Base-by-base conservation (phyloP, 2,113 vertebrate genomes). In the Accipiter virgatus region DNA sequence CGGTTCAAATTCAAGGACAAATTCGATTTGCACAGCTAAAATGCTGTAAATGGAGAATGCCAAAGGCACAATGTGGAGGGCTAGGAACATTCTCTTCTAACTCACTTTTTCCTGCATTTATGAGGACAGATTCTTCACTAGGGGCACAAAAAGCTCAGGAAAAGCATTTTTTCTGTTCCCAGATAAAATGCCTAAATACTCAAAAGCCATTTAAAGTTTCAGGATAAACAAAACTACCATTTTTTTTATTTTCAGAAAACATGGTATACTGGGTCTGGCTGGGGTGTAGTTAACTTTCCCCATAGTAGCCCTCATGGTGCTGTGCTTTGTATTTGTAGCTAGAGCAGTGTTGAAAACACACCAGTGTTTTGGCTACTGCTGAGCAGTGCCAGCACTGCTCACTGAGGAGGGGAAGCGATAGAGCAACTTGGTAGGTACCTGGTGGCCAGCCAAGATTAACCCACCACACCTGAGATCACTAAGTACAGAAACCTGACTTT, bases 281-380 rank as follows among this genome's bases (percentile, higher is more conserved):
- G 67, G 26, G 59, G 25, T 25, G 31, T 38, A 66, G 74, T 53
- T 56, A 82, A 26, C 43, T 84, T 48, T 14, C 32, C 26, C 42
- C 2, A 0, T 3, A 52, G 48, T 1, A 80, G 34, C 17, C 73
- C 40, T 66, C 45, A 13, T 2, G 47, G 48, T 15, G 38, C 58
- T 55, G 47, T 45, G 55, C 27, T 89, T 84, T 68, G 16, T 42
- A 11, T 55, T 61, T 50, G 55, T 52, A 52, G 65, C 22, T 10
- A 55, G 14, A 45, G n/a, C 0, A 0, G 62, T 48, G 31, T 6
- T 48, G 53, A 48, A 66, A 86, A 53, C 18, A 47, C 27, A 58
- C 16, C 23, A 31, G 47, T n/a, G 53, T 55, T 59, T 31, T 59
- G 67, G 62, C 62, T 63, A 1, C 47, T 16, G 73, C 82, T 88